These are phyloP conservation scores for Oscheius sp. DNA, from an alignment of 1,140 invertebrate species.

Conservation along the genomic window DNA sequence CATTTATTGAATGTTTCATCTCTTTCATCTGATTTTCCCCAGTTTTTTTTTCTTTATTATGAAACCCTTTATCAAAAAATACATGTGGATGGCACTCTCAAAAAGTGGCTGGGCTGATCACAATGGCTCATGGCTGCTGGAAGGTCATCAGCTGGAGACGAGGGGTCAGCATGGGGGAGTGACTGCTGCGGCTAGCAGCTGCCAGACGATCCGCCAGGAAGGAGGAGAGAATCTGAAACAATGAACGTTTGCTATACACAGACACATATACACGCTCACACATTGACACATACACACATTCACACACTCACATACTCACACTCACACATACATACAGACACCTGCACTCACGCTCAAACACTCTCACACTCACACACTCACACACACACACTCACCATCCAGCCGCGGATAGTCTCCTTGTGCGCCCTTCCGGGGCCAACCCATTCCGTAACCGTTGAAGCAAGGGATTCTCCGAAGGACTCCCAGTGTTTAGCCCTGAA, in stretches of 20 bases:
- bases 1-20: no score
- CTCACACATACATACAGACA: no score
- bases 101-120: no score
- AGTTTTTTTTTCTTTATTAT: no score
- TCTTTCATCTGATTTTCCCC: no score
- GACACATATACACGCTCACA: neutral
- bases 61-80: no score
- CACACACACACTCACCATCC: constrained; percentile 37
- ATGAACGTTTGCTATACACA: neutral
- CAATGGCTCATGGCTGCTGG: no score
- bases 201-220: constrained; percentile 34
- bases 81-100: no score
- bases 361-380: neutral
- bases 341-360: no score
- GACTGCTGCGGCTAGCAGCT: constrained; percentile 24
- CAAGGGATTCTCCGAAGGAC: constrained; percentile 48
- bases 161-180: constrained; percentile 18
- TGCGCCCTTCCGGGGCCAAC: constrained; percentile 46
- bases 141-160: constrained; percentile 24
- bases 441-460: constrained; percentile 42
- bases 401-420: constrained; percentile 46
- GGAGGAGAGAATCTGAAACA: constrained; percentile 18
- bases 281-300: no score
- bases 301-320: no score
- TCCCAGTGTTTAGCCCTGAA: constrained; percentile 49